Percentiles rank a stretch among this genome's conserved stretches.
Evolutionary conservation across 2,888 invertebrate genomes (phyloP).

Genomic region (Ecdyonurus torrentis): DNA sequence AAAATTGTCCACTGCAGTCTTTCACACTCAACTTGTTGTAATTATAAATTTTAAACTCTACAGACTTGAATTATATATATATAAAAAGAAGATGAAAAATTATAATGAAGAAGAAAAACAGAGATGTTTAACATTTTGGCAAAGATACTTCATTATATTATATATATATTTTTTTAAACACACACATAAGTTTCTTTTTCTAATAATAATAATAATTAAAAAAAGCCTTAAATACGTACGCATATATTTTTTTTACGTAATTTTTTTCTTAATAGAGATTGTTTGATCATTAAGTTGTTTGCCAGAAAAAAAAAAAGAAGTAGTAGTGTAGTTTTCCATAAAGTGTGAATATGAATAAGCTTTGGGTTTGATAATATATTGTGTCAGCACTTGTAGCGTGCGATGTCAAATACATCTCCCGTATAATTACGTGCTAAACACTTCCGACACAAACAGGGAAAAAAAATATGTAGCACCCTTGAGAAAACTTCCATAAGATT

Average conservation of each 20-base stretch:
- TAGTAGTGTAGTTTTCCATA: too few relatives aligned
- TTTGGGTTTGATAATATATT: not conserved
- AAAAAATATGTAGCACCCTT: not conserved
- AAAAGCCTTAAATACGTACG: too few relatives aligned
- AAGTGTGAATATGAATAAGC: not conserved
- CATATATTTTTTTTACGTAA: too few relatives aligned
- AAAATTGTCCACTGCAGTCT: not conserved
- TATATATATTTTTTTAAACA: not conserved
- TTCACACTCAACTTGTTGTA: too few relatives aligned
- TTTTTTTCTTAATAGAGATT: not conserved
- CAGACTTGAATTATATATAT: too few relatives aligned
- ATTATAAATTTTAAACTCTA: too few relatives aligned
- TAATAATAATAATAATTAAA: too few relatives aligned
- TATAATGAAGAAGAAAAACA: too few relatives aligned
- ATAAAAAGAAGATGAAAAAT: too few relatives aligned
- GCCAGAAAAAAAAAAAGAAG: too few relatives aligned
- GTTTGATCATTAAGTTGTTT: not conserved
- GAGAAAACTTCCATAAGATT: too few relatives aligned
- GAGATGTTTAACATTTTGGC: not conserved
- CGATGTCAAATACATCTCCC: not conserved
- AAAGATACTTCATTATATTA: not conserved
- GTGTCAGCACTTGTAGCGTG: not conserved
- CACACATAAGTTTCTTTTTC: too few relatives aligned
- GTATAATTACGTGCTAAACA: constrained; percentile 2
- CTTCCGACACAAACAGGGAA: not conserved